Percentiles rank a stretch among this genome's conserved stretches.
Evolutionary conservation across 2,113 vertebrate genomes (phyloP).

Genomic region (Chaenogobius annularis): DNA sequence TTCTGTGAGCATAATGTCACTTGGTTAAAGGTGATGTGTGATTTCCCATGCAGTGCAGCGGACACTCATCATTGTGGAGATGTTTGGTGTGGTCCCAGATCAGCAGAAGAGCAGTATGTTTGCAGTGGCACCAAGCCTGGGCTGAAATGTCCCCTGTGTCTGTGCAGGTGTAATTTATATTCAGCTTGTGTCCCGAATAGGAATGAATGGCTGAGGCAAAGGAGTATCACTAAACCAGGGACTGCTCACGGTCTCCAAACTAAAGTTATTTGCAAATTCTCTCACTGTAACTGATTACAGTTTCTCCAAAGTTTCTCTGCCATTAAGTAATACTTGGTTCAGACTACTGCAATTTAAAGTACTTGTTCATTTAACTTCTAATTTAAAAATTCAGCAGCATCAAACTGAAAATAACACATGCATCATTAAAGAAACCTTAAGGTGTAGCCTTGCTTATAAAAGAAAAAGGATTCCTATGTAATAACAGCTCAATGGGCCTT

Average conservation of each 20-base stretch:
- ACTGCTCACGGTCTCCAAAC: not conserved
- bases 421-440: not conserved
- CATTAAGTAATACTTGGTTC: too few species aligned
- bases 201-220: not conserved
- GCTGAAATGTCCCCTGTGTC: not conserved
- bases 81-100: not conserved
- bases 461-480: constrained; percentile 19
- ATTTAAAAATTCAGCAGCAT: too few species aligned
- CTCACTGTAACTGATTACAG: not conserved
- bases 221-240: not conserved
- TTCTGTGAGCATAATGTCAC: not conserved
- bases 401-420: too few species aligned
- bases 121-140: not conserved
- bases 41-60: not conserved
- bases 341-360: not conserved
- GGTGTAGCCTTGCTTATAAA: not conserved
- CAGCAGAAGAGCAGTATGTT: not conserved
- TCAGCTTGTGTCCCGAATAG: not conserved
- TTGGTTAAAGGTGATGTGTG: not conserved
- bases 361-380: too few species aligned
- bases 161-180: not conserved
- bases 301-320: not conserved
- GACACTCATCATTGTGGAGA: not conserved
- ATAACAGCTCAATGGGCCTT: constrained; percentile 19
- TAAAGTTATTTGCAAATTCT: not conserved